phyloP scores from a whole-genome alignment of 2,888 invertebrate genomes.

The Nemurella pictetii region DNA sequence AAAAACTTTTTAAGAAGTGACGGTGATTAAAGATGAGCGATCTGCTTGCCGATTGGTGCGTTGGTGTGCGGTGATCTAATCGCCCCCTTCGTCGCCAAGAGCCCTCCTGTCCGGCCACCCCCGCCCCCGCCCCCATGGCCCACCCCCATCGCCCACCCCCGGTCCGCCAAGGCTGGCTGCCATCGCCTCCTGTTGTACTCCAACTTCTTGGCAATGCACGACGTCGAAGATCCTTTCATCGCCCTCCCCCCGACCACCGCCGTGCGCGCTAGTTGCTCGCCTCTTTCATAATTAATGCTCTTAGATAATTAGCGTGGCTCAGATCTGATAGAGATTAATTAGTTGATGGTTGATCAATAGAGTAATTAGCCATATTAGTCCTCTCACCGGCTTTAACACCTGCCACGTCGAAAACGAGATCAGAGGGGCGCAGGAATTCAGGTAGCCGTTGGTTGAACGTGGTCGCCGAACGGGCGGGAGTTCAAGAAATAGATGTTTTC shows the following conservation, averaged over 20 bases:
- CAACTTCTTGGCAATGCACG: conserved; percentile 7
- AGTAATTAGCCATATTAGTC: conserved; percentile 27
- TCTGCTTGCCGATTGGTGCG: neutral
- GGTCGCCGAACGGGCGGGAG: too few relatives aligned
- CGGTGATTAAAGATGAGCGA: neutral
- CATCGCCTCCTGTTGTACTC: conserved; percentile 25
- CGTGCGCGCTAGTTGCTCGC: too few relatives aligned
- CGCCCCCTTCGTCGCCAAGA: neutral
- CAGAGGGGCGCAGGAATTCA: neutral
- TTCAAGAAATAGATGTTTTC: too few relatives aligned
- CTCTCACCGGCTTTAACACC: conserved; percentile 2
- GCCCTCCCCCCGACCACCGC: neutral
- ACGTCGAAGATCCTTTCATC: conserved; percentile 21
- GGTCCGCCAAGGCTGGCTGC: neutral
- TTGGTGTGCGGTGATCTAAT: neutral
- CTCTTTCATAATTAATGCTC: conserved; percentile 31
- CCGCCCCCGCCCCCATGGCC: neutral
- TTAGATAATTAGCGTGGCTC: conserved; percentile 29
- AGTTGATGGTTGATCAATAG: conserved; percentile 33
- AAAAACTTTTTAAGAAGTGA: neutral
- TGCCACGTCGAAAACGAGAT: neutral
- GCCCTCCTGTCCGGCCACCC: neutral
- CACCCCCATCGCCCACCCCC: conserved; percentile 24
- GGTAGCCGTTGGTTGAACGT: neutral
- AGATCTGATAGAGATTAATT: conserved; percentile 33